A percentile compares a stretch with the other conserved stretches of the same genome.
phyloP scores from a whole-genome alignment of 2,797 vertebrate species.

The Leucoraja ocellata region DNA sequence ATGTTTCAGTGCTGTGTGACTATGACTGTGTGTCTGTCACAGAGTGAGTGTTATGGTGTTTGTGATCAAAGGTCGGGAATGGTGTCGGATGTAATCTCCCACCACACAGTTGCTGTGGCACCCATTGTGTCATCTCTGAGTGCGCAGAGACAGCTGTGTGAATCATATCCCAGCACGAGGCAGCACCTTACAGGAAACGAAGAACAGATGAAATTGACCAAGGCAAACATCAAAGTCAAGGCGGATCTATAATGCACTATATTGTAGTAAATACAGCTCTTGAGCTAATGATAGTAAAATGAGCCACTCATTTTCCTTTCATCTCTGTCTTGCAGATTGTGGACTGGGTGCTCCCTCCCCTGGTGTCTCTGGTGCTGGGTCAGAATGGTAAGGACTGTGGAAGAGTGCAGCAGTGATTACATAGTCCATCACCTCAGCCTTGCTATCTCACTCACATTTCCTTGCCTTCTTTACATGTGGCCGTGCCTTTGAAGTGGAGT shows the following conservation, averaged over 20 bases:
- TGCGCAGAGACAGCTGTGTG: no score
- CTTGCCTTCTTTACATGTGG: constrained; percentile 44
- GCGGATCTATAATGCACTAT: not conserved
- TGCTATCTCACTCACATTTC: constrained; percentile 41
- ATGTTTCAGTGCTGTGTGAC: no score
- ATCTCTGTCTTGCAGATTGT: constrained; percentile 63
- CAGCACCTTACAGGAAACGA: not conserved
- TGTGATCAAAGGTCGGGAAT: not conserved
- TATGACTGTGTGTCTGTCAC: no score
- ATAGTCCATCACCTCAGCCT: constrained; percentile 40
- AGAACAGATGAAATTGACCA: not conserved
- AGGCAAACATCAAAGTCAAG: not conserved
- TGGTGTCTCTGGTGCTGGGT: constrained; percentile 76
- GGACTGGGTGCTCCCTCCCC: constrained; percentile 69
- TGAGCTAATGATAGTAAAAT: constrained; percentile 40
- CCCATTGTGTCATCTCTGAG: no score
- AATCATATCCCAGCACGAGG: not conserved
- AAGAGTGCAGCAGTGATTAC: constrained; percentile 22
- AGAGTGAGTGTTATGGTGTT: not conserved
- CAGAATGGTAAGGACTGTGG: constrained; percentile 69
- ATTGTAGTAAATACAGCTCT: not conserved
- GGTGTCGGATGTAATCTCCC: not conserved
- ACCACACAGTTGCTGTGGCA: not conserved
- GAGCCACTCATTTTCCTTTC: constrained; percentile 43
- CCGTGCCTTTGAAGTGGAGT: constrained; percentile 69